phyloP scores from a whole-genome alignment of 1,140 invertebrate species.

The Stratiolaelaps scimitus region DNA sequence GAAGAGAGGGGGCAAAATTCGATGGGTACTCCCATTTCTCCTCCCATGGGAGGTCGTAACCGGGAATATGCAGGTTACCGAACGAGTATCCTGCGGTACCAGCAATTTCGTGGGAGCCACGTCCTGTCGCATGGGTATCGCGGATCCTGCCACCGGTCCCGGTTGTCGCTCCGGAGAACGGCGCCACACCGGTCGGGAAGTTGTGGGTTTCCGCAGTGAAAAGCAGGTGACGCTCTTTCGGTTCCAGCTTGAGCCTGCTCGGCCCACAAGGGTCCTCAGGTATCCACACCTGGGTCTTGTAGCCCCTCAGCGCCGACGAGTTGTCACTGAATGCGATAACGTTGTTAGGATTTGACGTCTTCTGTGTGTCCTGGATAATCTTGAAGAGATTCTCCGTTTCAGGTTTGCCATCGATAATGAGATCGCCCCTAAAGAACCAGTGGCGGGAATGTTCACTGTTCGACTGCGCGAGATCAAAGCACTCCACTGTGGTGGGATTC shows the following conservation, averaged over 20 bases:
- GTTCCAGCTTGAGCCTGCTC: constrained; percentile 50
- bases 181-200: constrained; percentile 75
- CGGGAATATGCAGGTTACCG: constrained; percentile 77
- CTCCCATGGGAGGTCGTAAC: constrained; percentile 79
- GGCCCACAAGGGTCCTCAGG: constrained; percentile 49
- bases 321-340: constrained; percentile 96
- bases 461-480: constrained; percentile 95
- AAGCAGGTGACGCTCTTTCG: constrained; percentile 69
- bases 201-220: constrained; percentile 98
- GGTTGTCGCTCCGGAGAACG: constrained; percentile 69
- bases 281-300: constrained; percentile 51
- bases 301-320: constrained; percentile 76
- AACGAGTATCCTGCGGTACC: constrained; percentile 92
- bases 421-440: constrained; percentile 81
- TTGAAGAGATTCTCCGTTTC: constrained; percentile 69
- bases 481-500: constrained; percentile 93
- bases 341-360: constrained; percentile 67
- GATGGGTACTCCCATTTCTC: constrained; percentile 61
- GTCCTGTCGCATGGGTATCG: constrained; percentile 83
- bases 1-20: constrained; percentile 76
- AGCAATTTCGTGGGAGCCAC: constrained; percentile 80
- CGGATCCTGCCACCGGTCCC: constrained; percentile 87
- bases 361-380: constrained; percentile 82
- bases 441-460: constrained; percentile 87
- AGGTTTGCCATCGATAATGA: constrained; percentile 67